Evolutionary conservation across 2,113 vertebrate genomes (phyloP).

Genomic region (Cochlearius cochlearius): DNA sequence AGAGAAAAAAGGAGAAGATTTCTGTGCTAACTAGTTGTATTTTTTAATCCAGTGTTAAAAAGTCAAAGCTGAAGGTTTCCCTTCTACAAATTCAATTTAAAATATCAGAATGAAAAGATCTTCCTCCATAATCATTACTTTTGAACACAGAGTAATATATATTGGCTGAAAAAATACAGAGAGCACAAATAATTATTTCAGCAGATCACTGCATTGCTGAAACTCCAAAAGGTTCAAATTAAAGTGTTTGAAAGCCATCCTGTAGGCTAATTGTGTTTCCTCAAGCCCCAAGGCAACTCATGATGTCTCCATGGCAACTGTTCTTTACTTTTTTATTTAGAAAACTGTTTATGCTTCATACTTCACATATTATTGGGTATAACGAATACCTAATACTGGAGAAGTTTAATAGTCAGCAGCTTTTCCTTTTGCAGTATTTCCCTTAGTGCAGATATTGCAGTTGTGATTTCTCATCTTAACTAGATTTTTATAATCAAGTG

Average conservation of each 20-base stretch:
- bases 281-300: not conserved
- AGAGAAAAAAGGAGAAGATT: not conserved
- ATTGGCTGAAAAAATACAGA: not conserved
- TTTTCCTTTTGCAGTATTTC: not conserved
- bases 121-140: not conserved
- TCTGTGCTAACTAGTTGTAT: not conserved
- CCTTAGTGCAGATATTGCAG: not conserved
- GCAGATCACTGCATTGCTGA: not conserved
- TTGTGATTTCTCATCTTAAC: not conserved
- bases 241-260: slow-evolving; percentile 40
- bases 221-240: slow-evolving; percentile 26
- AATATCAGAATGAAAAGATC: not conserved
- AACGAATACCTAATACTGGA: not conserved
- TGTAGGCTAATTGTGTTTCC: slow-evolving; percentile 47
- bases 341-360: slow-evolving; percentile 19
- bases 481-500: not conserved
- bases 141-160: not conserved
- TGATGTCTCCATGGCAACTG: slow-evolving; percentile 46
- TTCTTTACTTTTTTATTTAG: slow-evolving; percentile 39
- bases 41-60: not conserved
- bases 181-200: slow-evolving; percentile 3
- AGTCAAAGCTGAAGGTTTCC: not conserved
- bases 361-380: not conserved
- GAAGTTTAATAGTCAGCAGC: not conserved
- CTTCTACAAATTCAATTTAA: not conserved